Evolutionary conservation across 2,888 invertebrate species (phyloP), one percentile per base, ranked within the genome.

Genomic region (Panorpa germanica): DNA sequence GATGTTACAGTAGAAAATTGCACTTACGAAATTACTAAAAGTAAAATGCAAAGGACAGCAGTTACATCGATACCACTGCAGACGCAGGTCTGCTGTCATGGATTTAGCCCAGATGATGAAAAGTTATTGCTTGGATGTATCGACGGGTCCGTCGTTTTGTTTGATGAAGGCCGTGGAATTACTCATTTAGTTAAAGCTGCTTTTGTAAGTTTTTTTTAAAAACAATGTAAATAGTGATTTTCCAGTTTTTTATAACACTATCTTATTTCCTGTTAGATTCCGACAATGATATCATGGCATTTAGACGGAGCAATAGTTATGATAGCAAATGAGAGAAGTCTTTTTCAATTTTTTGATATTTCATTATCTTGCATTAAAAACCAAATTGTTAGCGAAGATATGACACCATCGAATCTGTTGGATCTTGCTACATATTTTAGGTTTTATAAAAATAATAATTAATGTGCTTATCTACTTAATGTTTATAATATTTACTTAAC

Each of bases 61-160:
- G 62, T 75, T 3, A 70, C 70, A 15, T 70, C 73, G 2, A 70
- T 80, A 42, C 68, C 68, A 38, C 58, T 70, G 42, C 74, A 72
- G 46, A 72, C 74, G 9, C 69, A 72, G 50, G 65, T 76, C 37
- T 59, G 72, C 41, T 70, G 69, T 45, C 53, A 69, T 53, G 53
- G 52, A 28, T 64, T 76, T 44, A 77, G 72, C 43, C 69, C 69
- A 0, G 67, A 74, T 45, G 76, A 76, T 49, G 69, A 74, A 42
- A 71, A 75, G 41, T 54, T 90, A 6, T 55, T 88, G 15, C 52
- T 82, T 25, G 82, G 83, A 6, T 86, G 86, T 45, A 76, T 81
- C 28, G 86, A 90, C 55, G 80, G 81, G 4, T 73, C 82, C 3
- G 53, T 91, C 36, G 78, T 77, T 22, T 55, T 90, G 14, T 67